phyloP scores from a whole-genome alignment of 1,140 invertebrate genomes.

The Caenorhabditis brenneri region DNA sequence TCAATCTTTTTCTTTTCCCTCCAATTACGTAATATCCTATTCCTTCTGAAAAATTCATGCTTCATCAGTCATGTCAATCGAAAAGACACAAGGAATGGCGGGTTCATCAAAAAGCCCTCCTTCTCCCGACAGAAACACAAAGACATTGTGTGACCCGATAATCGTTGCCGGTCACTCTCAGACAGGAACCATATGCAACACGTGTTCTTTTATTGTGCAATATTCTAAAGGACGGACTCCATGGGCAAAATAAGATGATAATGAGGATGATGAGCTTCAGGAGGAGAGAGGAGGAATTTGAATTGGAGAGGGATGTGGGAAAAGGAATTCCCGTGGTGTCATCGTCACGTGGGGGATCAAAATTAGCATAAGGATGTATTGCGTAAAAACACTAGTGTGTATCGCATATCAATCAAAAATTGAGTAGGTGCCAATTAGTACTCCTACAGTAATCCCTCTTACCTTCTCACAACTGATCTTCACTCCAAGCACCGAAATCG shows the following conservation, averaged over 20 bases:
- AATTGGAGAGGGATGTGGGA: neutral
- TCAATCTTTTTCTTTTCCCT: neutral
- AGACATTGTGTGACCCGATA: slow-evolving; percentile 25
- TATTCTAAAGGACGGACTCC: neutral
- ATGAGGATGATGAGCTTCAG: neutral
- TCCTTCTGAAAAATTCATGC: slow-evolving; percentile 15
- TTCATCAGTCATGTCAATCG: neutral
- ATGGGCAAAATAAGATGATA: neutral
- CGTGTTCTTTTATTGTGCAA: slow-evolving; percentile 22
- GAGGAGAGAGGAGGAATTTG: too few species aligned
- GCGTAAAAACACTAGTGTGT: neutral
- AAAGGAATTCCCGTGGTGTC: neutral
- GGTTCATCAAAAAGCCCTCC: neutral
- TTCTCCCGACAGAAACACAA: neutral
- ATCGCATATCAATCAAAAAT: too few species aligned
- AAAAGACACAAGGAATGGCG: neutral
- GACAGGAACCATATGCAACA: neutral
- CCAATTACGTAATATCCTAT: neutral
- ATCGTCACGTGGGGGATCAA: neutral
- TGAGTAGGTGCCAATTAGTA: too few species aligned
- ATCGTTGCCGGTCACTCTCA: slow-evolving; percentile 13
- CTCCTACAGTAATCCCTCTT: too few species aligned
- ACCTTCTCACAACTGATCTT: slow-evolving; percentile 22
- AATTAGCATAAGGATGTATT: slow-evolving; percentile 4
- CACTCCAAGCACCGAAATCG: neutral